Evolutionary conservation across 2,113 vertebrate species (phyloP), one percentile per base, ranked within the genome.

Genomic region (Pomatostomus ruficeps): DNA sequence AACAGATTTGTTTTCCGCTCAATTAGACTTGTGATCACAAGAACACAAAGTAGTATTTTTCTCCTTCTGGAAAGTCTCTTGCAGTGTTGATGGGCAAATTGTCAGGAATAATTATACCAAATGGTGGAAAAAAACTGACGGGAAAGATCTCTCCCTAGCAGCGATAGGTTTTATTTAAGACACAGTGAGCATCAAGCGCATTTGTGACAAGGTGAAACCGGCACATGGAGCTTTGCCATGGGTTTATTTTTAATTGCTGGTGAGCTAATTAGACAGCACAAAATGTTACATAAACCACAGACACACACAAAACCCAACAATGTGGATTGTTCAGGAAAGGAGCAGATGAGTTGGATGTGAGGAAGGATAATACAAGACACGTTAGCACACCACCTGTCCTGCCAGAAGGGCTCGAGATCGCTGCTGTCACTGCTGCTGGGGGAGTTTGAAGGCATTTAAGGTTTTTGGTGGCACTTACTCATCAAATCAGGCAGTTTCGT

Each of bases 51-150:
- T 97, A 97, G 97, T 98, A 96, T 97, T 98, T 97, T 98, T 97
- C 97, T 97, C 98, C 97, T 97, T 98, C 98, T 98, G 97, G 97
- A 98, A 96, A 96, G 93, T 96, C 89, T 97, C 95, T 95, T 96
- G 61, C 80, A 79, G 81, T 95, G 93, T 97, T 97, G 97, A 98
- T 97, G 97, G 97, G 97, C 97, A 98, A 98, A 98, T 98, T 98
- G 97, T 98, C 98, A 98, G 97, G 95, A 98, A 97, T 98, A 98
- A 98, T 98, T 98, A 96, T 74, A 94, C 95, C 95, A 97, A 98
- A 97, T 96, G 97, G 96, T 93, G 87, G 79, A 48, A 93, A 86
- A 96, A 94, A 95, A 93, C 9, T 23, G 73, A 93, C 49, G 21
- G 90, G 73, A 95, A 90, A 95, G 62, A 90, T 97, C 89, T 97